These are phyloP conservation scores for Cyphomyrus discorhynchus DNA, from an alignment of 2,113 vertebrate genomes.

Conservation along the genomic window DNA sequence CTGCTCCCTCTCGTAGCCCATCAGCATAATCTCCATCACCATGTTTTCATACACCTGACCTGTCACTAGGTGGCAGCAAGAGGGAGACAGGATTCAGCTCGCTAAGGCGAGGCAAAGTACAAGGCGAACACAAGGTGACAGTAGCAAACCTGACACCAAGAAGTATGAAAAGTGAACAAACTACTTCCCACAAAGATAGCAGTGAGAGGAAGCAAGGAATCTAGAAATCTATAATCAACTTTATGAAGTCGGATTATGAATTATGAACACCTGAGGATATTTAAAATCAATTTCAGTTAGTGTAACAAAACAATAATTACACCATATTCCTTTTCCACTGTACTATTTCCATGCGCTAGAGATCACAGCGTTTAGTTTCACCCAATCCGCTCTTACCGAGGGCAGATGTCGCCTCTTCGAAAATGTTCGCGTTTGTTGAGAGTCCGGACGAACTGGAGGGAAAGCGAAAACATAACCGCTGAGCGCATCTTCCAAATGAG, in stretches of 20 bases:
- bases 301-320: not conserved
- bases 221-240: not conserved
- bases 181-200: not conserved
- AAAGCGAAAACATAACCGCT: constrained; percentile 38
- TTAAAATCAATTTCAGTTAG: not conserved
- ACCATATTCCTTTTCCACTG: not conserved
- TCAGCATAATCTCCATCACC: constrained; percentile 96
- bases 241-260: too few species aligned
- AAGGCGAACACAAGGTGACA: not conserved
- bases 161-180: not conserved
- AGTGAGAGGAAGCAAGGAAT: not conserved
- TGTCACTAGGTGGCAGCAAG: constrained; percentile 65
- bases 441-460: constrained; percentile 68
- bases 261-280: not conserved
- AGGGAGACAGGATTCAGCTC: not conserved
- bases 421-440: constrained; percentile 75
- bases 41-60: constrained; percentile 91
- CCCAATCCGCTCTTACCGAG: constrained; percentile 64
- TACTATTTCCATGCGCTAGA: not conserved
- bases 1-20: constrained; percentile 88
- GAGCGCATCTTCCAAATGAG: not conserved
- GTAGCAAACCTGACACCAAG: not conserved
- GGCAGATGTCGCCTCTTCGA: constrained; percentile 89
- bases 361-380: not conserved
- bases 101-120: not conserved